phyloP scores from a whole-genome alignment of 2,797 vertebrate genomes.

The Sebastes aleutianus region DNA sequence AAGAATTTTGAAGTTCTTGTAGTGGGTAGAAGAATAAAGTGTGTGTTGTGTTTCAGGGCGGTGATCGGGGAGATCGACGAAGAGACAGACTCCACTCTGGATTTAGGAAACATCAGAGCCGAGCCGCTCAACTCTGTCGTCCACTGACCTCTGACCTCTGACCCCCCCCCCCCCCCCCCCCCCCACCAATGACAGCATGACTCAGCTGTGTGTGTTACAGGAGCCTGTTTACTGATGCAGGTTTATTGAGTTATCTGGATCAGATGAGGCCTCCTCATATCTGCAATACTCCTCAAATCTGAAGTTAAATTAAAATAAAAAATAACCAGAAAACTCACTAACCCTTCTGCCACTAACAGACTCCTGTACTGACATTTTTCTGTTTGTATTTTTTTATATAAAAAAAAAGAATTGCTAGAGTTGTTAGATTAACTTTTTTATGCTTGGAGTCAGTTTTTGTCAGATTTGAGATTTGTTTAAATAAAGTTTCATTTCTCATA shows the following conservation, averaged over 20 bases:
- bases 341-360: neutral
- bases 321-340: neutral
- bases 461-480: conserved; percentile 23
- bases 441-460: conserved; percentile 10
- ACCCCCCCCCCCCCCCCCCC: no score
- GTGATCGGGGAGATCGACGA: conserved; percentile 99
- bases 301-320: neutral
- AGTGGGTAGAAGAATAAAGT: neutral
- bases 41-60: conserved; percentile 78
- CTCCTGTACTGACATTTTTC: neutral
- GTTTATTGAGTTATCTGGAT: neutral
- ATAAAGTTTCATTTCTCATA: conserved; percentile 47
- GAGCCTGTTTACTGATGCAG: neutral
- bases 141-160: conserved; percentile 80
- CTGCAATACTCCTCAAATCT: neutral
- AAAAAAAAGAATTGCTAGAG: conserved; percentile 16
- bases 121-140: conserved; percentile 97
- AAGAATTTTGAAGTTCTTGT: no score
- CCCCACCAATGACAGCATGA: neutral
- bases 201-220: neutral
- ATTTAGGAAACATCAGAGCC: conserved; percentile 96
- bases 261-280: neutral
- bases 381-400: conserved; percentile 49
- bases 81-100: conserved; percentile 95
- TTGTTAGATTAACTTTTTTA: conserved; percentile 43